A percentile compares a stretch with the other conserved stretches of the same genome.
Evolutionary conservation across 2,888 invertebrate genomes (phyloP).

Genomic region (Chirona hameri): DNA sequence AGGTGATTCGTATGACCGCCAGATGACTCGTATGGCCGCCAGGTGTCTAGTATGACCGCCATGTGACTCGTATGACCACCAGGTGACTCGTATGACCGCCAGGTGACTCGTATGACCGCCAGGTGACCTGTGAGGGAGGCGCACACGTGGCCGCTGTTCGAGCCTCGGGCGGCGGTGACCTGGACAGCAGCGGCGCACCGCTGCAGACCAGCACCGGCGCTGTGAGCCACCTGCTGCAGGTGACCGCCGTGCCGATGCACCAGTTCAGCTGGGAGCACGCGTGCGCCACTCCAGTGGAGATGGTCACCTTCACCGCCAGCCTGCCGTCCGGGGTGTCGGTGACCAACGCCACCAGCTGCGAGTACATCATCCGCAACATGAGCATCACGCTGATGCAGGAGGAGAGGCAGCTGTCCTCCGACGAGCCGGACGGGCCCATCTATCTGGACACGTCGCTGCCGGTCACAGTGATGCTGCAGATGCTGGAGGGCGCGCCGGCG

Average conservation of each 20-base stretch:
- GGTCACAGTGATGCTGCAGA: background rate
- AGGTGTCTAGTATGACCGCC: background rate
- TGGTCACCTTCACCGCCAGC: background rate
- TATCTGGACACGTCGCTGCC: constrained; percentile 12
- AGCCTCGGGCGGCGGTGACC: background rate
- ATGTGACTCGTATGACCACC: too few relatives aligned
- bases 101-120: background rate
- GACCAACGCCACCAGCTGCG: background rate
- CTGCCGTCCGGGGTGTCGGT: background rate
- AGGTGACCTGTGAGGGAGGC: background rate
- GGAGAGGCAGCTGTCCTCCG: too few relatives aligned
- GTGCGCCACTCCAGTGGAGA: background rate
- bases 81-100: background rate
- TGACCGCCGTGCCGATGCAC: background rate
- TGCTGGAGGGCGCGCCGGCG: background rate
- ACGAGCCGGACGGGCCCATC: background rate
- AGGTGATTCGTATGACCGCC: too few relatives aligned
- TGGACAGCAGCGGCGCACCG: background rate
- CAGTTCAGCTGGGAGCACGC: background rate
- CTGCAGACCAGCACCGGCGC: background rate
- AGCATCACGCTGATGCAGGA: background rate
- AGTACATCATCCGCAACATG: constrained; percentile 1
- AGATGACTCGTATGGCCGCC: background rate
- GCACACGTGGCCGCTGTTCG: background rate
- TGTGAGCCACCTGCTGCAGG: background rate